Evolutionary conservation across 2,113 vertebrate species (phyloP).

Genomic region (Todiramphus saurophagus): DNA sequence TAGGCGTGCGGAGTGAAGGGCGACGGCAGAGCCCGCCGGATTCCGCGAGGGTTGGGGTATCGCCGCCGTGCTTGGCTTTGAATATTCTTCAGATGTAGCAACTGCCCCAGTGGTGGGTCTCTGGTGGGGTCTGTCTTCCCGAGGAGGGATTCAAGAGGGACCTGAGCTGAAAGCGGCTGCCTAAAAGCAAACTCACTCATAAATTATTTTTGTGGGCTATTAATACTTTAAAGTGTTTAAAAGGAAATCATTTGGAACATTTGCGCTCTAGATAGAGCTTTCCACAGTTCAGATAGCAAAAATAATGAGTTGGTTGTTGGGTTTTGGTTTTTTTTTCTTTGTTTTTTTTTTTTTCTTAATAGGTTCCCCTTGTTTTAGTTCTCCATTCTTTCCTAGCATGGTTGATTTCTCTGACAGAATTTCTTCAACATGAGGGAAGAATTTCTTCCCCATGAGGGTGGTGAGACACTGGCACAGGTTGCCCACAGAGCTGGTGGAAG

Average conservation of each 20-base stretch:
- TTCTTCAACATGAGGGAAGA: too few relatives aligned
- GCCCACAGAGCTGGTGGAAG: too few relatives aligned
- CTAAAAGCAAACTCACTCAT: not conserved
- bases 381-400: not conserved
- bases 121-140: not conserved
- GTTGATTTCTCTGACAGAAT: not conserved
- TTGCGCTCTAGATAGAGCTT: accelerated
- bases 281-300: not conserved
- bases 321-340: too few relatives aligned
- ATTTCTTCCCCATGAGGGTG: too few relatives aligned
- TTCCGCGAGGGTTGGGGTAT: not conserved
- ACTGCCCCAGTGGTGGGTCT: accelerated
- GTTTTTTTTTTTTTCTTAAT: not conserved
- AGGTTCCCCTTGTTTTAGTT: not conserved
- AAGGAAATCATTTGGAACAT: not conserved
- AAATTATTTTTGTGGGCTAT: not conserved
- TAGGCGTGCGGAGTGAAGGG: accelerated
- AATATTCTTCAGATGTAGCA: not conserved
- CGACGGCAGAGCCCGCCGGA: not conserved
- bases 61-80: accelerated
- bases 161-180: not conserved
- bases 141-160: not conserved
- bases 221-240: not conserved
- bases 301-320: not conserved
- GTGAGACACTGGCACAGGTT: too few relatives aligned